These are phyloP conservation scores for Gallinago paraguaiae DNA, from an alignment of 2,113 vertebrate species.

Conservation along the genomic window DNA sequence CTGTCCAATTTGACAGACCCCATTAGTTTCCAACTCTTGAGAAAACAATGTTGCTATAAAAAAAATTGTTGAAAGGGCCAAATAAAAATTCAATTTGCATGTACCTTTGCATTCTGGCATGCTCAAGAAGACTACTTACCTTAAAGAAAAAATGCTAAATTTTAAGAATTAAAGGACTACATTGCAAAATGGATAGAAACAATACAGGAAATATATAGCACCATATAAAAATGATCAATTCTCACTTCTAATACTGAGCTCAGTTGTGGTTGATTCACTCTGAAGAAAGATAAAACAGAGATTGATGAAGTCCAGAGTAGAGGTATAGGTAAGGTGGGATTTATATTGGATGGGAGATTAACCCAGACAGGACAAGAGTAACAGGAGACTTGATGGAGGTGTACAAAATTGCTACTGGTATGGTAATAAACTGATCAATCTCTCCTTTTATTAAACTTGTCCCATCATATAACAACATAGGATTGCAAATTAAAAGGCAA, in stretches of 20 bases:
- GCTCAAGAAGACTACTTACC: background rate
- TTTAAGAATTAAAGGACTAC: background rate
- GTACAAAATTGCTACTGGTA: slow-evolving; percentile 14
- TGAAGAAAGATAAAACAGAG: slow-evolving; percentile 40
- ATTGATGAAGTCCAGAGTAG: slow-evolving; percentile 25
- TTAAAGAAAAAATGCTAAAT: background rate
- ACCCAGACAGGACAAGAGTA: slow-evolving; percentile 25
- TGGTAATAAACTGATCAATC: slow-evolving; percentile 38
- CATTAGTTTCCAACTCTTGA: slow-evolving; percentile 43
- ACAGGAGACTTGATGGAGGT: slow-evolving; percentile 10
- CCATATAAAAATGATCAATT: slow-evolving; percentile 26
- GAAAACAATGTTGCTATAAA: background rate
- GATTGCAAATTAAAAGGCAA: slow-evolving; percentile 47
- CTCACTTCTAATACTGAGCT: background rate
- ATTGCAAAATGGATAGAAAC: slow-evolving; percentile 14
- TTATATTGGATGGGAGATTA: slow-evolving; percentile 49
- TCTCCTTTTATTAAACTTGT: slow-evolving; percentile 21
- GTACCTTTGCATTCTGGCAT: background rate
- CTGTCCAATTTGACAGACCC: slow-evolving; percentile 16
- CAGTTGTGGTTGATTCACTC: background rate
- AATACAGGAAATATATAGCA: background rate
- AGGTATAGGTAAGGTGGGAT: background rate
- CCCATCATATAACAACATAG: background rate
- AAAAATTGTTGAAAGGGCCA: background rate
- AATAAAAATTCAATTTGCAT: slow-evolving; percentile 22